phyloP scores from a whole-genome alignment of 2,113 vertebrate species.

The Lynx canadensis region DNA sequence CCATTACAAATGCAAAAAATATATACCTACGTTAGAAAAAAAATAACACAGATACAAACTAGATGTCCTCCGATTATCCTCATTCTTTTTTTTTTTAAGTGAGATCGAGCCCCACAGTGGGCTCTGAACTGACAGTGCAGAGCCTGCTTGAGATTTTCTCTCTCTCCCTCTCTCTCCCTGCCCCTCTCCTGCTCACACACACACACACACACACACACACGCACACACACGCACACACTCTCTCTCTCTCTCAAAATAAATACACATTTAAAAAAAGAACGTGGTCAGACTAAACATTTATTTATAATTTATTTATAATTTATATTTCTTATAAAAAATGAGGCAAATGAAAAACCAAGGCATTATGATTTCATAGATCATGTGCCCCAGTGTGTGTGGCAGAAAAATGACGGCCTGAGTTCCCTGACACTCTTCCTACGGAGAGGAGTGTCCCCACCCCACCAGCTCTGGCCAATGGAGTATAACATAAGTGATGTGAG shows the following conservation, averaged over 20 bases:
- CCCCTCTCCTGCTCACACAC: too few species aligned
- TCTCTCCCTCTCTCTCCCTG: too few species aligned
- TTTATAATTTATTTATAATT: not conserved
- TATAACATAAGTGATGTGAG: not conserved
- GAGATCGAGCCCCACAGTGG: too few species aligned
- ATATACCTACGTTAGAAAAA: not conserved
- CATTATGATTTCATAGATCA: not conserved
- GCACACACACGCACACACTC: too few species aligned
- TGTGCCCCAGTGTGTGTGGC: not conserved
- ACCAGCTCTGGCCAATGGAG: not conserved
- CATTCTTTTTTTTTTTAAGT: too few species aligned
- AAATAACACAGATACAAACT: not conserved
- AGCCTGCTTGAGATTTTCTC: too few species aligned
- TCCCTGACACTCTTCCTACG: not conserved
- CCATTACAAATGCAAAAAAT: not conserved
- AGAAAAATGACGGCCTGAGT: not conserved
- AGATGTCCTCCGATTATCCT: not conserved
- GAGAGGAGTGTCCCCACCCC: not conserved
- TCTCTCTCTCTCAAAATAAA: too few species aligned
- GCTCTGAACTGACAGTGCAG: too few species aligned
- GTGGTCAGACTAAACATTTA: not conserved
- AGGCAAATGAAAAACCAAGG: not conserved
- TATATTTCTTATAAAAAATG: not conserved
- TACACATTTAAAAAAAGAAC: not conserved
- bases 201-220: too few species aligned